Evolutionary conservation across 2,888 invertebrate genomes (phyloP), one percentile per base, ranked within the genome.

Genomic region (Apocheima hispidaria): DNA sequence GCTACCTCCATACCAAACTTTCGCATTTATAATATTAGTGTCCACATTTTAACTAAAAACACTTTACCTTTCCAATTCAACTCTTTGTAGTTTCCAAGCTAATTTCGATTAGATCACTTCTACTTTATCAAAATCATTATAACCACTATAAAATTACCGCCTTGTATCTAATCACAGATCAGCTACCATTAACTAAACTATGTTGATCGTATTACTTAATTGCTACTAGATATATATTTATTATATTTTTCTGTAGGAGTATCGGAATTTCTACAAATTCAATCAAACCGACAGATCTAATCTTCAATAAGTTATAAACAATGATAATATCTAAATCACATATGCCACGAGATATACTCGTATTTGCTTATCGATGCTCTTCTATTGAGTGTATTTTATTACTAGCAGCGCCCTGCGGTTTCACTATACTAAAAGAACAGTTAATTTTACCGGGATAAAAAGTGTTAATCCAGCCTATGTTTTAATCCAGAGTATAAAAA

Each of bases 241-340:
- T 30, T 28, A 12, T 3, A 26, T 46, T 46, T 16, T 16, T 16
- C 30, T 30, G 46, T 30, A 16, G 28, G 46, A 18, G 30, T 46
- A 30, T 30, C 18, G 46, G 10, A 18, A 12, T 30, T 46, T 20
- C 18, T 18, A 30, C 46, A 46, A 46, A 30, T 43, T 43, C 52
- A 16, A 53, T 53, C 41, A 23, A 40, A 43, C 43, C 33, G 43
- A 43, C 53, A 53, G 12, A 43, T 43, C 33, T 53, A 35, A 53
- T 53, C 43, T 53, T 16, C 33, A 35, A 28, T 51, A 41, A 43
- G 4, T 43, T 43, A 21, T 23, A 23, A 30, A 4, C 35, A 36
- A 20, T 20, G 46, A 33, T 46, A 46, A 33, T 30, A 46, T 46
- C 46, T 46, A 46, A 30, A 46, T 14, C 51, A 51, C 16, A 51